Base-by-base conservation (phyloP, 2,888 invertebrate species). In the Euzophera pinguis region DNA sequence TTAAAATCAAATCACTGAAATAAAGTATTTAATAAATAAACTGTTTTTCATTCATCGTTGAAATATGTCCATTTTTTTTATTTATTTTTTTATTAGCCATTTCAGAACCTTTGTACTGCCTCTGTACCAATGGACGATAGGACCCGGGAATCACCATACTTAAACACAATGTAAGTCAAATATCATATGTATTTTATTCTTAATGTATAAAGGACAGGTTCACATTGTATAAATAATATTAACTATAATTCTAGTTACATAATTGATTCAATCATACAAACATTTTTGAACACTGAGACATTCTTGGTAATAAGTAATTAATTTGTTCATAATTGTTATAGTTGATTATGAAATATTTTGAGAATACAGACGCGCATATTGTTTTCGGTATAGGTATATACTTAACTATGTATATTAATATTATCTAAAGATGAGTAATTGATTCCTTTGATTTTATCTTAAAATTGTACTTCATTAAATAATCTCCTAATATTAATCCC, bases 211-310 rank as follows among this genome's bases (percentile, higher is more conserved):
- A 50, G 35, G 54, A 55, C 53, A 55, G 47, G 50, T 55, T 45
- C 42, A 53, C 56, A 56, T n/a, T 54, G 54, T 52, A 54, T 48
- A 47, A 48, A 52, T n/a, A n/a, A n/a, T n/a, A n/a, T 54, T 54
- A 54, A 54, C 53, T 54, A 57, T 45, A 52, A 37, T 42, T 56
- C 50, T 55, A 52, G 51, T 55, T 57, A 52, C 53, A 53, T 47
- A 54, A 57, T 47, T 47, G 17, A 53, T 35, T 49, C 54, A 57
- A 55, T 53, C 53, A 55, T 53, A 53, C 54, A 50, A 55, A 29
- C 43, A 6, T 29, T 22, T 50, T 52, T 56, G 54, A 57, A 57
- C 59, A 59, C 59, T 39, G 9, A 9, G 3, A 32, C 10, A 16
- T 16, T 9, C 9, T 14, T 16, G 9, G 16, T 16, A 39, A 16